A percentile compares a stretch with the other conserved stretches of the same genome.
phyloP scores from a whole-genome alignment of 2,113 vertebrate genomes.

The Montifringilla adamsi region DNA sequence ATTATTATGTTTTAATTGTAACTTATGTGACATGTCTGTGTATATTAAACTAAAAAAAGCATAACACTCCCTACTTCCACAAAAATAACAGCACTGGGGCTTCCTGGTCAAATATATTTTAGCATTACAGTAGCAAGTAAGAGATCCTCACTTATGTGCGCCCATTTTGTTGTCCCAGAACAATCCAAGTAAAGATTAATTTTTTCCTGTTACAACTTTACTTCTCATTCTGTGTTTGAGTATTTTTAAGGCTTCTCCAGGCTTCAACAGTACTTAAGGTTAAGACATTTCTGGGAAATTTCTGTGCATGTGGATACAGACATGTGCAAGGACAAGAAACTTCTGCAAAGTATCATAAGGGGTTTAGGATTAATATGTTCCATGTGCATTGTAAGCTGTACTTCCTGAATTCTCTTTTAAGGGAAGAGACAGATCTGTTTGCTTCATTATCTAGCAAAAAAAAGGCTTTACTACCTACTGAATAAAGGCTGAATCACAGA shows the following conservation, averaged over 20 bases:
- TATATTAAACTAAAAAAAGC: neutral
- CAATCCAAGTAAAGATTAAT: neutral
- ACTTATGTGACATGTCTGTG: neutral
- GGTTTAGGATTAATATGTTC: conserved; percentile 45
- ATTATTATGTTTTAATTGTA: neutral
- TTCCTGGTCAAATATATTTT: neutral
- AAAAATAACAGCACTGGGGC: neutral
- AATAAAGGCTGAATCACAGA: neutral
- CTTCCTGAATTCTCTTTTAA: conserved; percentile 40
- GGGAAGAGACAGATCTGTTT: conserved; percentile 5
- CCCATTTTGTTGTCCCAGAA: neutral
- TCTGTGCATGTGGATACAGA: neutral
- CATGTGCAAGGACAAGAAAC: conserved; percentile 26
- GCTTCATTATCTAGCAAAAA: neutral
- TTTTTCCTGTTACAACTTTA: conserved; percentile 13
- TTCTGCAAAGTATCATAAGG: conserved; percentile 35
- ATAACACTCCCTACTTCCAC: neutral
- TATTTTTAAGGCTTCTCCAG: neutral
- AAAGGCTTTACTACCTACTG: neutral
- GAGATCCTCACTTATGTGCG: neutral
- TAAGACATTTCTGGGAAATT: neutral
- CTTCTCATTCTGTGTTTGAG: neutral
- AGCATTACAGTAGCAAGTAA: neutral
- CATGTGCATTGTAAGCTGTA: conserved; percentile 30
- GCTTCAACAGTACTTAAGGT: neutral